Base-by-base conservation (phyloP, 1,140 invertebrate genomes). In the Leptestheria dahalacensis region DNA sequence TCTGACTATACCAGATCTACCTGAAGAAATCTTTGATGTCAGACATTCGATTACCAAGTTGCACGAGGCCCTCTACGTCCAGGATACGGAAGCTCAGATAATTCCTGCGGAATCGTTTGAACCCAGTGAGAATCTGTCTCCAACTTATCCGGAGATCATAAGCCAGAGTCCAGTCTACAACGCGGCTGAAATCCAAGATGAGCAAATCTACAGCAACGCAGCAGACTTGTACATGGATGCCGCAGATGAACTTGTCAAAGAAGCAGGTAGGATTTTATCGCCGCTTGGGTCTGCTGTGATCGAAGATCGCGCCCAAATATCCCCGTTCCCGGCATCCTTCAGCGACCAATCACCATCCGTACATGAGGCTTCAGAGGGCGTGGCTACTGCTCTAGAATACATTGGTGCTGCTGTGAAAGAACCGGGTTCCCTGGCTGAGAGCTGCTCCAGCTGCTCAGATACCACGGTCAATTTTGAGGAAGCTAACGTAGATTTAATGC, bases 1-100 rank as follows among this genome's bases (percentile, higher is more conserved):
- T 24, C 48, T 60, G 33, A 52, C 49, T 25, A 60, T 60, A 29
- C 58, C 58, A 1, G 48, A 49, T 20, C 24, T 60, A 11, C 53
- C 53, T 2, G 23, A 51, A 12, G 29, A 50, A 6, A 49, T 52
- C 10, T 50, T 20, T 10, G 58, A 60, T 3, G 51, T 60, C 12
- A 21, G 58, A 1, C 49, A 50, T 12, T 60, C 58, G n/a, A 52
- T 60, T 21, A 60, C 58, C 10, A 29, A 49, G 2, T 28, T 60
- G 12, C 58, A 60, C 0, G 58, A 60, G 41, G 58, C 58, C 12
- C n/a, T 60, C 10, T 11, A 29, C 11, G 26, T 55, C 2, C 53
- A 60, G 49, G 58, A 28, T n/a, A 50, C 48, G 57, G n/a, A 0
- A 18, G 41, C 28, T 26, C 53, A 2, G 20, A 56, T 33, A 41